These are phyloP conservation scores for Sphecodes monilicornis DNA, from an alignment of 2,888 invertebrate species.

Conservation along the genomic window DNA sequence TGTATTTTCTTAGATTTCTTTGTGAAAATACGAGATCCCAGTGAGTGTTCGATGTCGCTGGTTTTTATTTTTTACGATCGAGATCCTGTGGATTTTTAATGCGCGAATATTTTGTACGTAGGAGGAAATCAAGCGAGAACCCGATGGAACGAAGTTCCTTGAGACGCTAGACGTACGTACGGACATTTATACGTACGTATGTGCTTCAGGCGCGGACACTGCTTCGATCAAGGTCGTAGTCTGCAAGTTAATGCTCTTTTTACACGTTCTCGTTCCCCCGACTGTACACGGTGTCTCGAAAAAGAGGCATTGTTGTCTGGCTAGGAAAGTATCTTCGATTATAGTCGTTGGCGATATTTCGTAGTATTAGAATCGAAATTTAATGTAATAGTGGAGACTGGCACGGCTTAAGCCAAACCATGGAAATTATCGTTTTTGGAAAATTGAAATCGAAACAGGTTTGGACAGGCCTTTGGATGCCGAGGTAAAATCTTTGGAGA, in stretches of 20 bases:
- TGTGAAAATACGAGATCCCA: neutral
- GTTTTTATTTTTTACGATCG: neutral
- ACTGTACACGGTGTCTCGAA: slow-evolving; percentile 76
- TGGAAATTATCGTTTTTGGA: neutral
- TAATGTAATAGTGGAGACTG: neutral
- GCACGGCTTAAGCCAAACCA: too few relatives aligned
- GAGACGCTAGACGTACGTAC: slow-evolving; percentile 71
- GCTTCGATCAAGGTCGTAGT: slow-evolving; percentile 82
- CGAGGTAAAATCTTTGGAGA: neutral
- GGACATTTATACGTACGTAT: slow-evolving; percentile 58
- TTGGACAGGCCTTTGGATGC: neutral
- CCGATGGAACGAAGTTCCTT: slow-evolving; percentile 60
- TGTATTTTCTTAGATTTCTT: neutral
- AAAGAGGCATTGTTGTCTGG: slow-evolving; percentile 29
- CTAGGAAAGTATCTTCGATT: neutral
- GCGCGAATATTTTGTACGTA: neutral
- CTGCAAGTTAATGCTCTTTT: slow-evolving; percentile 79
- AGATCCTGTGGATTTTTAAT: neutral
- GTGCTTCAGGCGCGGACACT: slow-evolving; percentile 79
- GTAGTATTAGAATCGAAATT: neutral
- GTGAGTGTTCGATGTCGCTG: neutral
- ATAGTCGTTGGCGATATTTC: neutral
- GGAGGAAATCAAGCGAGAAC: slow-evolving; percentile 22
- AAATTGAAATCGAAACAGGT: neutral
- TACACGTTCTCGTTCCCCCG: slow-evolving; percentile 76